phyloP scores from a whole-genome alignment of 2,113 vertebrate species.

The Desmodus rotundus region DNA sequence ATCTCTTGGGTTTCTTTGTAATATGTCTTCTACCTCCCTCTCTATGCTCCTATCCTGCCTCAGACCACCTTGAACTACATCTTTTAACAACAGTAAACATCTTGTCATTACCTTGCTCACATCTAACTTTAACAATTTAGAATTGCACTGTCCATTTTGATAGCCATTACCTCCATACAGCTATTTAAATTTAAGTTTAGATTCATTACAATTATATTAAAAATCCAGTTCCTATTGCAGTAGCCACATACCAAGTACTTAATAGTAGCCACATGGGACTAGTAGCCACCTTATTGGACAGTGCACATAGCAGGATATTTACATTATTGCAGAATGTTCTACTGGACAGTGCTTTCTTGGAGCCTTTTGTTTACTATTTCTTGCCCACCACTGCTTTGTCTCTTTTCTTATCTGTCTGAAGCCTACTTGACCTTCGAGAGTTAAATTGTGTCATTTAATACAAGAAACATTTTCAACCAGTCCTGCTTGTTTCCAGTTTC shows the following conservation, averaged over 20 bases:
- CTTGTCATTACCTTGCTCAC: not conserved
- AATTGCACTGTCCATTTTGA: not conserved
- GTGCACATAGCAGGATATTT: too few species aligned
- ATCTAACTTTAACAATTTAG: not conserved
- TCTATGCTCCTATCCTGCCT: not conserved
- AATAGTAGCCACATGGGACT: not conserved
- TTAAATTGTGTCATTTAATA: not conserved
- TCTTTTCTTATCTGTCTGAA: not conserved
- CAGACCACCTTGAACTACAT: not conserved
- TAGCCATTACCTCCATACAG: not conserved
- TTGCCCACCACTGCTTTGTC: not conserved
- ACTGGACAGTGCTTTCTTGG: not conserved
- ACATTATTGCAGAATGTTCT: not conserved
- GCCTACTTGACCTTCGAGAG: not conserved
- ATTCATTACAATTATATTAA: not conserved
- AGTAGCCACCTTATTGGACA: not conserved
- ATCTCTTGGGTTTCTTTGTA: not conserved
- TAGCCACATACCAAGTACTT: not conserved
- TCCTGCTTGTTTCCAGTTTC: not conserved
- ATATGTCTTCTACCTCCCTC: not conserved
- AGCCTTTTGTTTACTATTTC: not conserved
- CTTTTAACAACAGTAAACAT: not conserved
- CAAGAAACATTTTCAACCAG: not conserved
- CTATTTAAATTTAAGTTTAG: conserved; percentile 1
- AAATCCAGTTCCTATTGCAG: not conserved